These are phyloP conservation scores for Heliconius melpomene DNA, from an alignment of 1,140 invertebrate genomes.

Conservation along the genomic window DNA sequence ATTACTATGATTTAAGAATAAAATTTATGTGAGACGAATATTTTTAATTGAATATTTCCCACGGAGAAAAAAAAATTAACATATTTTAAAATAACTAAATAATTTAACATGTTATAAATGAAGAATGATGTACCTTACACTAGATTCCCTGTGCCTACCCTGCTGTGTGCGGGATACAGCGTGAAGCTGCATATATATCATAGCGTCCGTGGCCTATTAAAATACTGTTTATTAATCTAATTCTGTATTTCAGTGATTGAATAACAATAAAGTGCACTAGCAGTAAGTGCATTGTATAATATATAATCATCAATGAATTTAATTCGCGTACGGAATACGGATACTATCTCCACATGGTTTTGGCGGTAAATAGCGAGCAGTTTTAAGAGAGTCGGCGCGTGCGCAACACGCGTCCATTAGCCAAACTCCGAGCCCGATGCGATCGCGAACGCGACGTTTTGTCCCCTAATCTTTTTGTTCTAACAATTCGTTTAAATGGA, in stretches of 20 bases:
- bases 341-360: slow-evolving; percentile 67
- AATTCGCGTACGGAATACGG: slow-evolving; percentile 41
- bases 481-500: slow-evolving; percentile 70
- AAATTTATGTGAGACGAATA: background rate
- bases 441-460: slow-evolving; percentile 74
- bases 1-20: background rate
- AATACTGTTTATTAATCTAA: slow-evolving; percentile 18
- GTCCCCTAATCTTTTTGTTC: slow-evolving; percentile 73
- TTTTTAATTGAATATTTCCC: background rate
- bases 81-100: background rate
- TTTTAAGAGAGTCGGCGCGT: slow-evolving; percentile 67
- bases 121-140: no score
- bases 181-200: no score
- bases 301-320: slow-evolving; percentile 60
- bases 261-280: slow-evolving; percentile 42
- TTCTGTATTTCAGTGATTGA: slow-evolving; percentile 45
- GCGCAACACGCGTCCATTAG: slow-evolving; percentile 69
- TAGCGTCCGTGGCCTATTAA: background rate
- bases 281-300: slow-evolving; percentile 52
- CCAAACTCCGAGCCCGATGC: slow-evolving; percentile 60
- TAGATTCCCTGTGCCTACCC: no score
- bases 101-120: no score
- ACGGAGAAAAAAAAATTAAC: background rate
- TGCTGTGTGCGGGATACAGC: no score
- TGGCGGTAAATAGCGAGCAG: slow-evolving; percentile 72